Conservation (phyloP, 2,113 vertebrate genomes). For the Todiramphus chloris region DNA sequence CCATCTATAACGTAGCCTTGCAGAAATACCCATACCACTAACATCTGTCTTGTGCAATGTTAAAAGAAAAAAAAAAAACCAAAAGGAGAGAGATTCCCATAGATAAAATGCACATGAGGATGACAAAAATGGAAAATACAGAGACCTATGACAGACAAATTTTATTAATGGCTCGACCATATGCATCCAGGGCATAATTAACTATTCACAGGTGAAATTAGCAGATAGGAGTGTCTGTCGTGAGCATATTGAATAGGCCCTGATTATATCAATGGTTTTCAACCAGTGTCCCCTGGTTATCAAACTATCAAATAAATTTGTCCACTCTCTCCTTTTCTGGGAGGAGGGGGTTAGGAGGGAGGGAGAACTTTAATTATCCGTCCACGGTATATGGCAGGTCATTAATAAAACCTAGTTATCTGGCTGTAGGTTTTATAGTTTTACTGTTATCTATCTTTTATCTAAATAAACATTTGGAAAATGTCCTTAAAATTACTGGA, state of each 20-base stretch:
- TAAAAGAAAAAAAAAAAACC: neutral
- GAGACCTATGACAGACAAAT: slow-evolving; percentile 87
- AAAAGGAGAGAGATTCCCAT: slow-evolving; percentile 47
- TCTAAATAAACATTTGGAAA: slow-evolving; percentile 95
- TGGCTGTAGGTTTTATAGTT: slow-evolving; percentile 81
- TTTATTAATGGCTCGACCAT: slow-evolving; percentile 93
- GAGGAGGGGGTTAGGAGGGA: slow-evolving; percentile 68
- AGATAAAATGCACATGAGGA: slow-evolving; percentile 75
- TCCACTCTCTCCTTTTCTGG: slow-evolving; percentile 82
- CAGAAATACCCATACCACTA: slow-evolving; percentile 41
- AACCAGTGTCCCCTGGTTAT: slow-evolving; percentile 90
- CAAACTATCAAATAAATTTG: slow-evolving; percentile 98
- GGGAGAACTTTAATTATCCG: slow-evolving; percentile 93
- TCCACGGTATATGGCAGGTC: slow-evolving; percentile 92
- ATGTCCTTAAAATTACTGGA: slow-evolving; percentile 88
- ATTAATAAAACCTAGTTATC: slow-evolving; percentile 99
- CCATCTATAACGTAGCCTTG: slow-evolving; percentile 50
- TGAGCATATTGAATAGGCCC: slow-evolving; percentile 86
- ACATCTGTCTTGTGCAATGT: slow-evolving; percentile 70
- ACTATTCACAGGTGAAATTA: slow-evolving; percentile 98
- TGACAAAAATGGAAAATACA: slow-evolving; percentile 70
- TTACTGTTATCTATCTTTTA: slow-evolving; percentile 85
- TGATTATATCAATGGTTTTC: slow-evolving; percentile 92
- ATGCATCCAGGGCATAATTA: slow-evolving; percentile 95
- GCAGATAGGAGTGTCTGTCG: slow-evolving; percentile 89